Base-by-base conservation (phyloP, 2,888 invertebrate genomes). In the Athalia circularis region DNA sequence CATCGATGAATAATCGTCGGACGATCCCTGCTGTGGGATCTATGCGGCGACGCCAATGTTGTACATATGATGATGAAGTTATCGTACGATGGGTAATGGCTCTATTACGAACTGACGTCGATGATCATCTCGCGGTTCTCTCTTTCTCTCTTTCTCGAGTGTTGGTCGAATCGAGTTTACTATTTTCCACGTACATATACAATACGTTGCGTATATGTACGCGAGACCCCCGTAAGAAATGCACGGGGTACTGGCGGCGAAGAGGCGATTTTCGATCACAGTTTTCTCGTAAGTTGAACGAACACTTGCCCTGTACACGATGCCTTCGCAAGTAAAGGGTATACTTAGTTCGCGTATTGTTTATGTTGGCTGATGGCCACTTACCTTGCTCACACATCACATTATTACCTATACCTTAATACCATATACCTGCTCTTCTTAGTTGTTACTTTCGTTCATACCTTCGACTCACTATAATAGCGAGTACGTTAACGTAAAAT, bases 291-390 rank as follows among this genome's bases (percentile, higher is more conserved):
- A 59, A 57, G n/a, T 72, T 48, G 72, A 72, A 13, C 72, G 72
- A 72, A 72, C 59, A 72, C 59, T 72, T 72, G 72, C 54, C 29
- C 29, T 29, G 29, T 29, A 29, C 29, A 29, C 29, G 29, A 29
- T 29, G 29, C 29, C 29, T 29, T 29, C 29, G 29, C 79, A 79
- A 77, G 75, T 80, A 65, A 78, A 81, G 81, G 79, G 83, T 90
- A 89, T 90, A 90, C 89, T 90, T 90, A 90, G 86, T 83, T 85
- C 81, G 87, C 87, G 88, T 89, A 89, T 90, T 90, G 90, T 90
- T 90, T 90, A 90, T 90, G 90, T 90, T 90, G 89, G 89, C 89
- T 90, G 89, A 90, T 90, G 89, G 89, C 90, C 90, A 90, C 89
- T 90, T 90, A 89, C 86, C 86, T 83, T 88, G 87, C 88, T 88